phyloP scores from a whole-genome alignment of 2,113 vertebrate genomes.

The Etia nguti region DNA sequence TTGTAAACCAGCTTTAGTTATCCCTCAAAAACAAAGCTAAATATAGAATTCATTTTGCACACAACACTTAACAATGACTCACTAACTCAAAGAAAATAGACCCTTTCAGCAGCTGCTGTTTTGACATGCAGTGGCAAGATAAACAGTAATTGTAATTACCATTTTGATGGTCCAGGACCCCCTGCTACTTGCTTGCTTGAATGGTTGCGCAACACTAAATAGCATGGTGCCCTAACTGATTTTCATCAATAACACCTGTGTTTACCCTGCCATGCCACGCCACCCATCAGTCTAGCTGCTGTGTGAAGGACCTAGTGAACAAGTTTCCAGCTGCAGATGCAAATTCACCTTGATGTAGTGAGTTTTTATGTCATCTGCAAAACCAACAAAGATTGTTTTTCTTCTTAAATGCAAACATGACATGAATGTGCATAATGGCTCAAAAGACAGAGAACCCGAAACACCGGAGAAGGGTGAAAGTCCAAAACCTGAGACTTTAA shows the following conservation, averaged over 20 bases:
- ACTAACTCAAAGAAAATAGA: not conserved
- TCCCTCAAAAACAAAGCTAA: not conserved
- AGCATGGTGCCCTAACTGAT: not conserved
- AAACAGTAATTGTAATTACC: not conserved
- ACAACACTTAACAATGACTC: not conserved
- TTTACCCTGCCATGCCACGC: not conserved
- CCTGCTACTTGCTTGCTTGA: not conserved
- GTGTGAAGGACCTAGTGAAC: not conserved
- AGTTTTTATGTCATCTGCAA: not conserved
- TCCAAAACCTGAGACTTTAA: not conserved
- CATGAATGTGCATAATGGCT: not conserved
- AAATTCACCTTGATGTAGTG: not conserved
- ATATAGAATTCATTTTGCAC: not conserved
- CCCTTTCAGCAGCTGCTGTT: not conserved
- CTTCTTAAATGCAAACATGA: not conserved
- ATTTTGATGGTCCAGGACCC: not conserved
- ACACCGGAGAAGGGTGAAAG: not conserved
- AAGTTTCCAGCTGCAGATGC: not conserved
- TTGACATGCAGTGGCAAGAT: not conserved
- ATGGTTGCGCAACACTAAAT: not conserved
- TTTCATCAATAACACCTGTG: not conserved
- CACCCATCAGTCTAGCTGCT: not conserved
- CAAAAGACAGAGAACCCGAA: not conserved
- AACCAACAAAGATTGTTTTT: not conserved
- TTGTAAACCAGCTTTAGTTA: not conserved